Evolutionary conservation across 2,888 invertebrate species (phyloP), one percentile per base, ranked within the genome.

Genomic region (Acanthosoma haemorrhoidale): DNA sequence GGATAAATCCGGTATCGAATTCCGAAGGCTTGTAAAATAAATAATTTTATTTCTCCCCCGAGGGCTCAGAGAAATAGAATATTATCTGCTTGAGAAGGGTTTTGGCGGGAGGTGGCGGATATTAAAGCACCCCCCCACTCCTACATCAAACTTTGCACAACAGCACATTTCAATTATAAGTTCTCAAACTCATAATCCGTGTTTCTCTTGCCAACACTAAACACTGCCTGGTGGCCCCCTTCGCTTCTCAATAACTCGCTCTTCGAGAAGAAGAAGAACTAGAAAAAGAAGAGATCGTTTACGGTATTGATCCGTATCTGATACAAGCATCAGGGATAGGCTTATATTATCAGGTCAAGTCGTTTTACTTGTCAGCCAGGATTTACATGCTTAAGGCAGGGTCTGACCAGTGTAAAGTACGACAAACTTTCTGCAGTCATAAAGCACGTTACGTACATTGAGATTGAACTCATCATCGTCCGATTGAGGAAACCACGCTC

Each of bases 141-240:
- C 64, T 41, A 64, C 64, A 64, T 64, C 64, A 64, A 64, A 64
- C 64, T 64, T 64, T 64, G 64, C 64, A 64, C 64, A 64, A 64
- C 64, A 64, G 64, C 64, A 64, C 64, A 64, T 64, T 64, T 64
- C 64, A 64, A 64, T 64, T 64, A 64, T 64, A 64, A 64, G 64
- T 64, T 64, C 64, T 41, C 64, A 64, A 64, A 64, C 64, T 64
- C 64, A 64, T 64, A 64, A 64, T 64, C 64, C 64, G 64, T 64
- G 64, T 64, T 64, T 64, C 64, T 64, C 64, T 64, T 64, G 13
- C 64, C 64, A 31, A 64, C 64, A 64, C 64, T 41, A 64, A 39
- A 61, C 61, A 61, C 34, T 61, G 38, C 61, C 15, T 21, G 41
- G 4, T 4, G n/a, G n/a, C 51, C n/a, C 51, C 25, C 25, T 3